phyloP scores from a whole-genome alignment of 2,113 vertebrate species.

The Nesoenas mayeri region DNA sequence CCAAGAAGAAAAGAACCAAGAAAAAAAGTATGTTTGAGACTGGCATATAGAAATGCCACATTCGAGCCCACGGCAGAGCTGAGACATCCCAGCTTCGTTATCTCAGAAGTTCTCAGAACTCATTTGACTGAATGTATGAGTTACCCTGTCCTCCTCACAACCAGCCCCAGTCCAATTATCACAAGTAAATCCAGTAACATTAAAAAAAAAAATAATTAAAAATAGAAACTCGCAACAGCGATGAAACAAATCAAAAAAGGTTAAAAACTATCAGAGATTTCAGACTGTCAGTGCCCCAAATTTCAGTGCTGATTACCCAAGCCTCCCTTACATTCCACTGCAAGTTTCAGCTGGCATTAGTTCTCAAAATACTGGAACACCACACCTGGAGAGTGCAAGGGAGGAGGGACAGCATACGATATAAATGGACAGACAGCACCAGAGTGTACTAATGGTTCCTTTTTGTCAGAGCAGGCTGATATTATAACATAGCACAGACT shows the following conservation, averaged over 20 bases:
- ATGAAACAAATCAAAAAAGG: not conserved
- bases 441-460: not conserved
- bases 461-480: not conserved
- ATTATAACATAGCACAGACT: rapidly evolving
- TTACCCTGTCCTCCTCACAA: not conserved
- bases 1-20: not conserved
- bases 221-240: not conserved
- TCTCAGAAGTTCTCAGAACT: not conserved
- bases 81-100: not conserved
- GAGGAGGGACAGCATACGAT: not conserved
- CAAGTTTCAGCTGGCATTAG: not conserved
- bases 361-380: not conserved
- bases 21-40: not conserved
- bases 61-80: not conserved
- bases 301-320: not conserved
- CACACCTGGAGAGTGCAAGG: rapidly evolving
- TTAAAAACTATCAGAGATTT: not conserved
- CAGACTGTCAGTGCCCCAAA: not conserved
- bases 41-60: not conserved
- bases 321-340: not conserved
- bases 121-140: not conserved
- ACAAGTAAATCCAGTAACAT: not conserved
- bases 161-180: not conserved
- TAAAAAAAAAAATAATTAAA: not conserved
- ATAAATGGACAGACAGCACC: not conserved